Percentiles rank a stretch among this genome's conserved stretches.
Evolutionary conservation across 2,113 vertebrate genomes (phyloP).

Genomic region (Menura novaehollandiae): DNA sequence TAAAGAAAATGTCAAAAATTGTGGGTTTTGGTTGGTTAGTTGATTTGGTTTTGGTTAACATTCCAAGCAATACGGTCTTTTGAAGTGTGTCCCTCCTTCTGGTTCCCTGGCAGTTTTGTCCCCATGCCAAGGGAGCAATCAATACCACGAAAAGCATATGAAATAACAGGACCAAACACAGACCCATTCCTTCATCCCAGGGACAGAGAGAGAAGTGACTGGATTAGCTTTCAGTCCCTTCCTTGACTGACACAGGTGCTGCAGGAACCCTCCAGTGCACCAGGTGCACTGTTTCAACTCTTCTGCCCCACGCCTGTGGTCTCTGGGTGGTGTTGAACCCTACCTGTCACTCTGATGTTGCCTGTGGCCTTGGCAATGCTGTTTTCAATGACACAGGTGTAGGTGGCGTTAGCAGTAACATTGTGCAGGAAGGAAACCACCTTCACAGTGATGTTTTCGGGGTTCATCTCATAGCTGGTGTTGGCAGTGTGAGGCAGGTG

Average conservation of each 20-base stretch:
- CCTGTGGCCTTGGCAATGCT: slow-evolving; percentile 64
- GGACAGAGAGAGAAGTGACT: background rate
- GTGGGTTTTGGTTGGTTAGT: background rate
- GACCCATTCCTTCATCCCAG: background rate
- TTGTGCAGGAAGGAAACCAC: slow-evolving; percentile 65
- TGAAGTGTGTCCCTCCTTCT: background rate
- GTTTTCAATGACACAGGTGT: slow-evolving; percentile 72
- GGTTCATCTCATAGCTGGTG: slow-evolving; percentile 60
- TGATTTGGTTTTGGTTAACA: background rate
- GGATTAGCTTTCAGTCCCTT: background rate
- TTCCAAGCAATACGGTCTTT: background rate
- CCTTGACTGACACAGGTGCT: background rate
- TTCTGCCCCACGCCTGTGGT: background rate
- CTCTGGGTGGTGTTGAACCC: background rate
- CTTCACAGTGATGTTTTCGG: slow-evolving; percentile 62
- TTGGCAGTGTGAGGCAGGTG: slow-evolving; percentile 20
- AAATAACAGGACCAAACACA: background rate
- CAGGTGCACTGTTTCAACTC: background rate
- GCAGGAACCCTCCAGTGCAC: background rate
- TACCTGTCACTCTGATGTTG: slow-evolving; percentile 70
- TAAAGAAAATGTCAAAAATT: background rate
- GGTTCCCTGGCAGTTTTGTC: background rate
- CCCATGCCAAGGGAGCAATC: fast-evolving
- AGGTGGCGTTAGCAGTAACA: slow-evolving; percentile 51
- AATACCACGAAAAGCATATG: background rate